These are phyloP conservation scores for Caerostris darwini DNA, from an alignment of 1,140 invertebrate genomes.

Conservation along the genomic window DNA sequence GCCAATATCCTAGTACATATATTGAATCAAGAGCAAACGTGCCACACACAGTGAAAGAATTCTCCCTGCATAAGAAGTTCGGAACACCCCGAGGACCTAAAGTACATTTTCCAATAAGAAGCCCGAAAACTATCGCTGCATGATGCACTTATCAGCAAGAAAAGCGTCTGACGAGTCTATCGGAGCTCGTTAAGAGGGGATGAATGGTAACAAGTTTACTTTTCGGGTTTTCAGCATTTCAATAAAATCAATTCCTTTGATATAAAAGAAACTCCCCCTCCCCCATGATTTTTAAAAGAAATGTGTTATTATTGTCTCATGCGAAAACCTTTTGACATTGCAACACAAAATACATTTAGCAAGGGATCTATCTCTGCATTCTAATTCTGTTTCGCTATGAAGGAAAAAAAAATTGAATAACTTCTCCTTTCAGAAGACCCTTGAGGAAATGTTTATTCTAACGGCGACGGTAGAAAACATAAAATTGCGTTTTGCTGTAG, in stretches of 20 bases:
- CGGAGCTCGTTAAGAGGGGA: constrained; percentile 33
- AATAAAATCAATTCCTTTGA: constrained; percentile 35
- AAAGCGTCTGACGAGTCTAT: background rate
- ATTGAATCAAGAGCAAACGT: background rate
- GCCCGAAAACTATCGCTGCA: background rate
- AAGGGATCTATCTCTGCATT: constrained; percentile 21
- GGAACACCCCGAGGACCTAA: background rate
- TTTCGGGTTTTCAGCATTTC: background rate
- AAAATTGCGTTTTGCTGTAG: constrained; percentile 4
- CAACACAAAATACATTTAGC: constrained; percentile 20
- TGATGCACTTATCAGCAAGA: background rate
- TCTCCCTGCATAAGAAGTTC: background rate
- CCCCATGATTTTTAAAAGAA: background rate
- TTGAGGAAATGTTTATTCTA: constrained; percentile 27
- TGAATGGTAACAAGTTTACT: constrained; percentile 42
- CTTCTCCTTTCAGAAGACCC: background rate
- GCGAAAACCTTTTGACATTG: constrained; percentile 15
- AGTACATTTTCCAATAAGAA: constrained; percentile 33
- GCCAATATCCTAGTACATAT: background rate
- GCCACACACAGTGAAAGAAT: background rate
- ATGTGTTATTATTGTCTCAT: constrained; percentile 22
- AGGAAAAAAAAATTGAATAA: background rate
- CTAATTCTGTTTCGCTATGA: background rate
- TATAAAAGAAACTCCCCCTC: background rate
- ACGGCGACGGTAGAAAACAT: background rate